Conservation (phyloP, 2,797 vertebrate genomes). For the Epinephelus coioides region DNA sequence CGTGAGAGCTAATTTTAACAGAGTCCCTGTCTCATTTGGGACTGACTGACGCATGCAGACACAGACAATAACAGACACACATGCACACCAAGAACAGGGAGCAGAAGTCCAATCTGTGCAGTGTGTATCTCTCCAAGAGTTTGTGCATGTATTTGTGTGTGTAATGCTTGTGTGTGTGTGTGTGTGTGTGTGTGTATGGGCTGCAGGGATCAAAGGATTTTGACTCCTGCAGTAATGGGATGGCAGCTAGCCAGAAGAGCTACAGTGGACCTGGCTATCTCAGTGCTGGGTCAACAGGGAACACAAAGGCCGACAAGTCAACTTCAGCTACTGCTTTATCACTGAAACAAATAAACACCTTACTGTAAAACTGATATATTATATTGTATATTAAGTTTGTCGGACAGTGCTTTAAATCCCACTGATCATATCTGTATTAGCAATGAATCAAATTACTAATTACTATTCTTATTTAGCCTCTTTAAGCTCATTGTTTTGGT, state of each 20-base stretch:
- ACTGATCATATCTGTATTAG: neutral
- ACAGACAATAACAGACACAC: neutral
- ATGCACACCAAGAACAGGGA: neutral
- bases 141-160: slow-evolving; percentile 8
- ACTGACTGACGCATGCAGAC: slow-evolving; percentile 21
- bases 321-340: slow-evolving; percentile 33
- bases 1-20: slow-evolving; percentile 47
- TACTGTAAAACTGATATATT: neutral
- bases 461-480: neutral
- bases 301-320: slow-evolving; percentile 25
- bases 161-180: neutral
- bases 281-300: slow-evolving; percentile 42
- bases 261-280: slow-evolving; percentile 40
- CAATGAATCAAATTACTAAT: neutral
- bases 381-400: neutral
- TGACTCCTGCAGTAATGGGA: slow-evolving; percentile 68
- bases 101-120: slow-evolving; percentile 12
- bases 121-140: neutral
- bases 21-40: slow-evolving; percentile 31
- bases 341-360: slow-evolving; percentile 2
- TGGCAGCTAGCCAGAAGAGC: slow-evolving; percentile 60
- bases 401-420: neutral
- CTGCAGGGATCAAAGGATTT: slow-evolving; percentile 62
- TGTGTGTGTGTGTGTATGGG: slow-evolving; percentile 13
- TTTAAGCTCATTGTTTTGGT: neutral